Evolutionary conservation across 2,113 vertebrate genomes (phyloP), one percentile per base, ranked within the genome.

Genomic region (Actenoides lindsayi): DNA sequence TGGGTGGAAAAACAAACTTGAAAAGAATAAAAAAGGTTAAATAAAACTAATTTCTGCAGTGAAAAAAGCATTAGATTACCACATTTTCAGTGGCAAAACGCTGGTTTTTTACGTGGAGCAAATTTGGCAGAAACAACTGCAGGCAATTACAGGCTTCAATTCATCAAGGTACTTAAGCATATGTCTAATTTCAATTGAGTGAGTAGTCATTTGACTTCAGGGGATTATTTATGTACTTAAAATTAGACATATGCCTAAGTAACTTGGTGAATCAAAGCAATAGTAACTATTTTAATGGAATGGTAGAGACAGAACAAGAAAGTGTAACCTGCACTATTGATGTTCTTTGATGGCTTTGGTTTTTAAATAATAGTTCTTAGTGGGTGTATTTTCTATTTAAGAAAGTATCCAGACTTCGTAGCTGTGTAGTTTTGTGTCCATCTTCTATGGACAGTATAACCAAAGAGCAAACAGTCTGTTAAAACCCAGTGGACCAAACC

Each of bases 101-200:
- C 12, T 71, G 24, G 16, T 7, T 73, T 83, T 95, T 82, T 87
- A 76, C 91, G 93, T 83, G 71, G 50, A 90, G 50, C 48, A 83
- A 94, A 96, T 86, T 93, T 95, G 79, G 75, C 82, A 95, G 88
- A 95, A 94, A 93, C 78, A 88, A 93, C 79, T 96, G 59, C 71
- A 81, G 79, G 68, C 94, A 96, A 95, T 96, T 97, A 96, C 3
- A 37, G 30, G 16, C 90, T 94, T 92, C 79, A 67, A 4, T 95
- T 96, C 63, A 86, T 95, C 88, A 93, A 95, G 82, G 59, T 91
- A 83, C 79, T 88, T 93, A 86, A 93, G 71, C 92, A 88, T 91
- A 77, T 93, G 83, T 92, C 86, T 95, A 62, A 74, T 63, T 89
- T 78, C 83, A 96, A 94, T 93, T 92, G 80, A 94, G 41, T 90